Evolutionary conservation across 1,140 invertebrate genomes (phyloP).

Genomic region (Tetragonula clypearis): DNA sequence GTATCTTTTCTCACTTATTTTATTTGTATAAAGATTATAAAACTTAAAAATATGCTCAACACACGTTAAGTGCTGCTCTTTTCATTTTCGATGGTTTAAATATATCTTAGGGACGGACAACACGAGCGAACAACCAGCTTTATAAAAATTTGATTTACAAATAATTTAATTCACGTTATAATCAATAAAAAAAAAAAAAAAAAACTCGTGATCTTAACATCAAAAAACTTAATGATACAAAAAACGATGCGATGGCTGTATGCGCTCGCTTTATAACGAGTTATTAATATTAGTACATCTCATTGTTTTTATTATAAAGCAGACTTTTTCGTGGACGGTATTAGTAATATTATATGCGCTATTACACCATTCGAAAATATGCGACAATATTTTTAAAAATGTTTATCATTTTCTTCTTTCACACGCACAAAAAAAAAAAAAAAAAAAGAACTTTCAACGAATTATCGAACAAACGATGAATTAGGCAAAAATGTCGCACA

Average conservation of each 20-base stretch:
- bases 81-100: conserved; percentile 29
- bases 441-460: too few species aligned
- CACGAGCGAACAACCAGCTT: conserved; percentile 2
- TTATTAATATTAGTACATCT: conserved; percentile 16
- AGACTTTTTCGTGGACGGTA: conserved; percentile 59
- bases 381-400: neutral
- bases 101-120: conserved; percentile 19
- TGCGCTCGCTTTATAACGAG: neutral
- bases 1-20: conserved; percentile 29
- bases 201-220: neutral
- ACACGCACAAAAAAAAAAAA: too few species aligned
- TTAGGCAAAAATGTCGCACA: neutral
- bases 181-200: neutral
- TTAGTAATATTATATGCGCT: conserved; percentile 14
- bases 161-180: conserved; percentile 25
- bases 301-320: conserved; percentile 38
- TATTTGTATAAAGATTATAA: conserved; percentile 68
- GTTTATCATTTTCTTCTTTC: too few species aligned
- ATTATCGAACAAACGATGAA: neutral
- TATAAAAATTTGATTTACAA: conserved; percentile 18
- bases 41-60: conserved; percentile 63
- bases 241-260: neutral
- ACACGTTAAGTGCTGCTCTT: conserved; percentile 51
- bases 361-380: conserved; percentile 16
- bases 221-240: neutral